phyloP scores from a whole-genome alignment of 1,140 invertebrate species.

The Lordiphosa stackelbergi region DNA sequence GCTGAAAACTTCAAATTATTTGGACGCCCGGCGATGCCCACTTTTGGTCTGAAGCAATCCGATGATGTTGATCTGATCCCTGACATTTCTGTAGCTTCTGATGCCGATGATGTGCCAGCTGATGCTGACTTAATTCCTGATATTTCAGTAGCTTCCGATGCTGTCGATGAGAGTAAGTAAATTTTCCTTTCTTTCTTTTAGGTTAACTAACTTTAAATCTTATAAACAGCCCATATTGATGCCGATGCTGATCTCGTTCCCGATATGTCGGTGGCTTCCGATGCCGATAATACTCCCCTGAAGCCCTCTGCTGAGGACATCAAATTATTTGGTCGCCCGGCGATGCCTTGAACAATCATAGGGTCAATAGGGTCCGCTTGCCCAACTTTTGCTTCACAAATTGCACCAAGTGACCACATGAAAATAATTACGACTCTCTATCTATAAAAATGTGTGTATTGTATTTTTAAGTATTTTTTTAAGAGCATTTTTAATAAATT shows the following conservation, averaged over 20 bases:
- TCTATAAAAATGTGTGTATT: constrained; percentile 25
- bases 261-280: constrained; percentile 21
- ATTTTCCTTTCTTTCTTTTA: background rate
- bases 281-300: constrained; percentile 15
- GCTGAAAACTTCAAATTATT: too few species aligned
- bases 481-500: constrained; percentile 43
- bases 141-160: constrained; percentile 2
- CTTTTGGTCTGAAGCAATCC: too few species aligned
- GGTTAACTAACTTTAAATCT: background rate
- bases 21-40: background rate
- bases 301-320: too few species aligned
- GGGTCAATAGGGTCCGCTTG: background rate
- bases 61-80: constrained; percentile 2
- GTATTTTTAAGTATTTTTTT: constrained; percentile 36
- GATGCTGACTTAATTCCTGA: background rate
- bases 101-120: constrained; percentile 6
- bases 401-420: background rate
- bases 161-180: constrained; percentile 9
- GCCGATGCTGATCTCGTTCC: constrained; percentile 13
- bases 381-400: background rate
- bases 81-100: constrained; percentile 8
- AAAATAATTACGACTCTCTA: too few species aligned
- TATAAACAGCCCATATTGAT: background rate
- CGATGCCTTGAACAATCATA: background rate
- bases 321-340: too few species aligned